A percentile compares a stretch with the other conserved stretches of the same genome.
These are phyloP conservation scores for Rotaria socialis DNA, from an alignment of 2,888 invertebrate genomes.

Conservation along the genomic window DNA sequence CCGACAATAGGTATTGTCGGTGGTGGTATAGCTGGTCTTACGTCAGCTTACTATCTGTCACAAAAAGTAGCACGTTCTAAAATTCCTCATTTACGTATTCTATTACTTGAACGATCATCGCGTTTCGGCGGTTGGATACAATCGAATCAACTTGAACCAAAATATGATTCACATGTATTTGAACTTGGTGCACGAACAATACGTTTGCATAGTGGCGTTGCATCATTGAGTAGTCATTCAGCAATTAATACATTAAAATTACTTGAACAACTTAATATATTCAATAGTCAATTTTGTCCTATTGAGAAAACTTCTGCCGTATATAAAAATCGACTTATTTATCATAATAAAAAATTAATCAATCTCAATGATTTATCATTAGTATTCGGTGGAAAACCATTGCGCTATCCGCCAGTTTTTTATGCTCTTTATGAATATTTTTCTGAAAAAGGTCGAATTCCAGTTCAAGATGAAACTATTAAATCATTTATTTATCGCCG, in stretches of 20 bases:
- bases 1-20: slow-evolving; percentile 40
- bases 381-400: slow-evolving; percentile 1
- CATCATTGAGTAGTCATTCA: background rate
- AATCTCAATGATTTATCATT: slow-evolving; percentile 11
- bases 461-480: slow-evolving; percentile 42
- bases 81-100: background rate
- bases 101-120: slow-evolving; percentile 38
- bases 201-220: slow-evolving; percentile 34
- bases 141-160: slow-evolving; percentile 26
- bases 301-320: background rate
- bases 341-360: slow-evolving; percentile 32
- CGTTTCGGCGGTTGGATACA: slow-evolving; percentile 45
- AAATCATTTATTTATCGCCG: slow-evolving; percentile 44
- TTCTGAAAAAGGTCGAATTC: background rate
- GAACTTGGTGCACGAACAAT: slow-evolving; percentile 45
- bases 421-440: slow-evolving; percentile 6
- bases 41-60: slow-evolving; percentile 38
- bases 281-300: background rate
- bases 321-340: slow-evolving; percentile 39
- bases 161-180: slow-evolving; percentile 37
- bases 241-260: slow-evolving; percentile 15
- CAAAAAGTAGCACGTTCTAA: background rate
- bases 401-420: background rate
- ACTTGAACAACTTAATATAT: slow-evolving; percentile 13
- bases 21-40: slow-evolving; percentile 45